Conservation (phyloP, 2,797 vertebrate species). For the Clarias fuscus region DNA sequence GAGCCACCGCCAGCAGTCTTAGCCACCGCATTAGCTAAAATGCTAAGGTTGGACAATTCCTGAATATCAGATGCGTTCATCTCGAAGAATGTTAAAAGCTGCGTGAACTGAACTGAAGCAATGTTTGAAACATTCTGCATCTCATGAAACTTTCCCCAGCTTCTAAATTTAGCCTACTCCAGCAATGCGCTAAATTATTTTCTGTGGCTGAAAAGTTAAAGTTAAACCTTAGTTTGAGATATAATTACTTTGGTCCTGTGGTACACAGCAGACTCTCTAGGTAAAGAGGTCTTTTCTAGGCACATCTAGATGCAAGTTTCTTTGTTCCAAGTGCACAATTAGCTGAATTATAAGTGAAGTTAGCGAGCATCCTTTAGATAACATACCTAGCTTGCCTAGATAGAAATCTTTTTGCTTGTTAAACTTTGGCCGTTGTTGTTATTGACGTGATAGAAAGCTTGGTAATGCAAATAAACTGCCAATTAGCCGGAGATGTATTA, state of each 20-base stretch:
- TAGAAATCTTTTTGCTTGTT: neutral
- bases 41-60: conserved; percentile 6
- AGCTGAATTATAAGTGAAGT: neutral
- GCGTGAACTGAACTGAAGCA: neutral
- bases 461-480: neutral
- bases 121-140: neutral
- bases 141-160: neutral
- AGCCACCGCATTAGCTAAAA: neutral
- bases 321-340: neutral
- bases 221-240: neutral
- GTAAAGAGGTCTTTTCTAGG: neutral
- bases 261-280: neutral
- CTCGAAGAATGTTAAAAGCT: neutral
- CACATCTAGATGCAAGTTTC: neutral
- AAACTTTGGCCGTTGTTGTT: neutral
- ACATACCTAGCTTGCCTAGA: neutral
- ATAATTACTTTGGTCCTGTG: neutral
- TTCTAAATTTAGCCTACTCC: conserved; percentile 3
- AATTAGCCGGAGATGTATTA: neutral
- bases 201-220: neutral
- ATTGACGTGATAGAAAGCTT: neutral
- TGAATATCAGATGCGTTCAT: conserved; percentile 7
- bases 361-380: neutral
- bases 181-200: neutral
- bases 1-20: neutral